Evolutionary conservation across 1,140 invertebrate genomes (phyloP), one percentile per base, ranked within the genome.

Genomic region (Halictus rubicundus): DNA sequence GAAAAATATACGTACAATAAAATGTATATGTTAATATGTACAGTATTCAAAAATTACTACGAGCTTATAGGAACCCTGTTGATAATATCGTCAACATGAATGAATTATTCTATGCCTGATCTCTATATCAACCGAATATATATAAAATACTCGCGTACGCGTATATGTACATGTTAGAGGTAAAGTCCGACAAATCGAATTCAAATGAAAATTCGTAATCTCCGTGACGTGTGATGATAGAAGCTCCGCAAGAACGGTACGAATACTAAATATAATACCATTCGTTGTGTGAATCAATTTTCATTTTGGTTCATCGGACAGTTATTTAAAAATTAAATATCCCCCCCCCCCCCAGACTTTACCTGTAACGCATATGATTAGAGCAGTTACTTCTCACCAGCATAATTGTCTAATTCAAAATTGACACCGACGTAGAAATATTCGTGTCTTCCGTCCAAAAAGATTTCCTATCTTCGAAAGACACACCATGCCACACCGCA

Each of bases 1-100:
- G 65, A 71, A 46, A 63, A 54, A 57, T 64, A 25, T 64, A 78
- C 46, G 76, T 78, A 72, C 59, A 78, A 64, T 78, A 64, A 52
- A 71, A 63, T 49, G 68, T 78, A 65, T 52, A 72, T 77, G 52
- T 60, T 57, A 12, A 46, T 79, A 79, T 85, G 65, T 85, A 84
- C 69, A 85, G 21, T 72, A 49, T 85, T 85, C 21, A 49, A 80
- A 77, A 57, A 81, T 81, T 71, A 49, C 59, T 85, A 85, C 80
- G 61, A 70, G 83, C 42, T 85, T 85, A 81, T 84, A 85, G 82
- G 82, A 85, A 84, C 82, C 83, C 82, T 80, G 83, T 81, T 84
- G 82, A 81, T 84, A 84, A 84, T 39, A 60, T 81, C 70, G 79
- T 77, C 21, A 65, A 85, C 66, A 79, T 46, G 70, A 73, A 61